These are phyloP conservation scores for Rhysida immarginata DNA, from an alignment of 1,140 invertebrate genomes.

Conservation along the genomic window DNA sequence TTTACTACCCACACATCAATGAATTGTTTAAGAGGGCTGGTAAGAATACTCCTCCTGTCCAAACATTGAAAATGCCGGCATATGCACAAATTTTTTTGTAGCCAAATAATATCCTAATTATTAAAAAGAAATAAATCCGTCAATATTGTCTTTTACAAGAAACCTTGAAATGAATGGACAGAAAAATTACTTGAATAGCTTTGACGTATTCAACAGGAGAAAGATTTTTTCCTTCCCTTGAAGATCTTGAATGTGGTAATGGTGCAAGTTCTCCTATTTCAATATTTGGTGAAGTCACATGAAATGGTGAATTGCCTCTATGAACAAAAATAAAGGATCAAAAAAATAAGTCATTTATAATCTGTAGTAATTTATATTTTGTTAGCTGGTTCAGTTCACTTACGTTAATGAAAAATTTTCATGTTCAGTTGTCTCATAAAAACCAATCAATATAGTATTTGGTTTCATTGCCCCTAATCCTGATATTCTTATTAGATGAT, in stretches of 20 bases:
- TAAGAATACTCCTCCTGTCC: too few species aligned
- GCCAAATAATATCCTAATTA: conserved; percentile 64
- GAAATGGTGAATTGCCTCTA: neutral
- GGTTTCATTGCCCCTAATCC: conserved; percentile 98
- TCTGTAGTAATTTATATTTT: too few species aligned
- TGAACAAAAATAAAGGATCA: conserved; percentile 3
- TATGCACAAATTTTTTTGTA: conserved; percentile 89
- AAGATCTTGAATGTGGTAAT: conserved; percentile 20
- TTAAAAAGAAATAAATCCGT: too few species aligned
- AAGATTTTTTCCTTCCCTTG: conserved; percentile 21
- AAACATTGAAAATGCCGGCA: conserved; percentile 78
- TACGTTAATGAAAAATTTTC: conserved; percentile 16
- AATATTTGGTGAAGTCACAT: conserved; percentile 4
- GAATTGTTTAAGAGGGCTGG: too few species aligned
- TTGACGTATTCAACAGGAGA: conserved; percentile 60
- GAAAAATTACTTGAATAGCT: too few species aligned
- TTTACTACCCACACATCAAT: conserved; percentile 95
- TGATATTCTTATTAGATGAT: conserved; percentile 78
- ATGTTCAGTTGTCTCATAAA: conserved; percentile 45
- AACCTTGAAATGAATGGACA: too few species aligned
- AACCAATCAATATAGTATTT: conserved; percentile 77
- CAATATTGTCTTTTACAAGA: too few species aligned
- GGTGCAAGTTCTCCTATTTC: conserved; percentile 1
- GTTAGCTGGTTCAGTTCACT: too few species aligned
- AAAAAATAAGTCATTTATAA: too few species aligned